Base-by-base conservation (phyloP, 2,888 invertebrate genomes). In the Melipona bicolor region DNA sequence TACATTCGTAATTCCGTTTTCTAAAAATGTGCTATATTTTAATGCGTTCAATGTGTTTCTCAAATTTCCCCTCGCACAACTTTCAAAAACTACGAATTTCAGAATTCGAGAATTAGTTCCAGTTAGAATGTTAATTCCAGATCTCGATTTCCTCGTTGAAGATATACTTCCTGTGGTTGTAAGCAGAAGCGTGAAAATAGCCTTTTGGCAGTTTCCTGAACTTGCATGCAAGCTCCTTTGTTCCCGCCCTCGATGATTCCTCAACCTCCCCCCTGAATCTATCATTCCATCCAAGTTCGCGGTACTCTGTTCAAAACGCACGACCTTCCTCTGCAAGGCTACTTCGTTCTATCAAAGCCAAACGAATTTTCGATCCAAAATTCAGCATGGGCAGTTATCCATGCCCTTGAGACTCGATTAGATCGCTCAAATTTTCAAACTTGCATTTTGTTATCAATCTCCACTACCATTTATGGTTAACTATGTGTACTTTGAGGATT, bases 121-220 rank as follows among this genome's bases (percentile, higher is more conserved):
- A 62, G 17, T 24, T 27, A 6, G 27, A 4, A 21, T 21, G 21
- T 3, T 64, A 36, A 13, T 64, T 21, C 4, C 21, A 36, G 2
- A 36, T 36, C 36, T 64, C 21, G 5, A 36, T 21, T 13, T 2
- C 5, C 32, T 62, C 21, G 2, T n/a, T 36, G 19, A 36, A 36
- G 1, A 27, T 36, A 11, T 21, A 36, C 11, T 21, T 36, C 11
- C 17, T 4, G 21, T 4, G 17, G 4, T 32, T 62, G 21, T 19
- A 68, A 11, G 27, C 50, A 50, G n/a, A 68, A 50, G 67, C 67
- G 27, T 68, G 50, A 68, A 68, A 50, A 24, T 68, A 17, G 67
- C 19, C 24, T 49, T 68, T 50, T 50, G 24, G 50, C 24, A 68
- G 19, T 68, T 50, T 68, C 50, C 49, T 68, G 27, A 50, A 50